These are phyloP conservation scores for Stegophylla sp. DNA, from an alignment of 2,888 invertebrate genomes.

Conservation along the genomic window DNA sequence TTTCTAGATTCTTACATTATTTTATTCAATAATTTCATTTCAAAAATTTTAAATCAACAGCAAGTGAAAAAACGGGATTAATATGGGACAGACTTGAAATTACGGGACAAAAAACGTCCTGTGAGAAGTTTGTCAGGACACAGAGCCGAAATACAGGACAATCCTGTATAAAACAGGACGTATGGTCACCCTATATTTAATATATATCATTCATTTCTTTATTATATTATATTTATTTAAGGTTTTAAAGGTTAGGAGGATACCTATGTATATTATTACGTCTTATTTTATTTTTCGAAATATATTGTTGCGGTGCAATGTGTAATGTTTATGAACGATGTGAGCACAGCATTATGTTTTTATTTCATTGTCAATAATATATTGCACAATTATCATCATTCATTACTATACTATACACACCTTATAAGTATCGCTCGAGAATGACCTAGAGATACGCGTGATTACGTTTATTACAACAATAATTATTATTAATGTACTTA, in stretches of 20 bases:
- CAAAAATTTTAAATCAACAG: no score
- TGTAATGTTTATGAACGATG: background rate
- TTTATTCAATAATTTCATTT: no score
- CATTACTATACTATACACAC: no score
- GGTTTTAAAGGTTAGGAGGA: background rate
- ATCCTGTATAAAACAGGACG: no score
- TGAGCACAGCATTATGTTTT: conserved; percentile 14
- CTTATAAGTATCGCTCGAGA: background rate
- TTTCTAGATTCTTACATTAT: no score
- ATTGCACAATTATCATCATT: background rate
- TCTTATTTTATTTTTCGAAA: background rate
- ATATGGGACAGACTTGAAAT: no score
- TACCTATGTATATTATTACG: background rate
- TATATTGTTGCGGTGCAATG: background rate
- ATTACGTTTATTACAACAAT: background rate
- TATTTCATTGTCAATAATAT: conserved; percentile 11
- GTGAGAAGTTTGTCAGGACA: no score
- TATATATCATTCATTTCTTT: background rate
- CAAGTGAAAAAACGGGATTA: no score
- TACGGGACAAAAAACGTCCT: no score
- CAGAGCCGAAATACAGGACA: no score
- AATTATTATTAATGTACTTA: no score
- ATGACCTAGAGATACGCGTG: conserved; percentile 9
- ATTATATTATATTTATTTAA: background rate
- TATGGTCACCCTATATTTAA: background rate